Percentiles rank a stretch among this genome's conserved stretches.
Conservation (phyloP, 2,797 vertebrate genomes). For the Sebastes baramenuke region DNA sequence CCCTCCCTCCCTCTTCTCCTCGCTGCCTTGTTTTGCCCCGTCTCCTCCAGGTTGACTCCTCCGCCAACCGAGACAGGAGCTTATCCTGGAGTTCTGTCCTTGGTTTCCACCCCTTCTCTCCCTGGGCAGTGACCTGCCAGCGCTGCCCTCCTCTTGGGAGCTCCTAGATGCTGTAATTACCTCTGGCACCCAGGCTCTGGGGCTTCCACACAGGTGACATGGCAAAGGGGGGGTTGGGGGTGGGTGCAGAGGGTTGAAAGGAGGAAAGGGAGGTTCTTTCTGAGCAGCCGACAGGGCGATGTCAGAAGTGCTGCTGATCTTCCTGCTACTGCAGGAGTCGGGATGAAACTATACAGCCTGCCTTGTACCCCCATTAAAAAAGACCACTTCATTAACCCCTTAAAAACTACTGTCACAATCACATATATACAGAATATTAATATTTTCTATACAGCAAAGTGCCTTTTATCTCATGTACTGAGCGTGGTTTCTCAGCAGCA, state of each 20-base stretch:
- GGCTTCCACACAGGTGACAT: slow-evolving; percentile 81
- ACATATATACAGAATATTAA: neutral
- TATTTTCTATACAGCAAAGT: neutral
- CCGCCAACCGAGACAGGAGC: slow-evolving; percentile 46
- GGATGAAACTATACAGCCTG: slow-evolving; percentile 37
- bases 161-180: slow-evolving; percentile 80
- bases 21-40: slow-evolving; percentile 31
- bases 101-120: slow-evolving; percentile 67
- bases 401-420: neutral
- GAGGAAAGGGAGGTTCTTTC: slow-evolving; percentile 65
- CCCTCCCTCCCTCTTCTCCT: neutral
- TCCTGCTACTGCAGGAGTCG: slow-evolving; percentile 44
- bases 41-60: slow-evolving; percentile 50
- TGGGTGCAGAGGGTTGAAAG: slow-evolving; percentile 66
- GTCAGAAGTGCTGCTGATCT: slow-evolving; percentile 66
- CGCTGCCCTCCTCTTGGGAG: slow-evolving; percentile 67
- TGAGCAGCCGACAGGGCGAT: slow-evolving; percentile 51
- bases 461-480: too few relatives aligned
- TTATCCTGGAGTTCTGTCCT: slow-evolving; percentile 71
- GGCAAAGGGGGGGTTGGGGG: slow-evolving; percentile 34
- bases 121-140: slow-evolving; percentile 75
- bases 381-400: slow-evolving; percentile 1
- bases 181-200: slow-evolving; percentile 80
- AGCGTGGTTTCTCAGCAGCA: neutral
- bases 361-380: neutral